These are phyloP conservation scores for Penaeus chinensis DNA, from an alignment of 1,140 invertebrate genomes.

Conservation along the genomic window DNA sequence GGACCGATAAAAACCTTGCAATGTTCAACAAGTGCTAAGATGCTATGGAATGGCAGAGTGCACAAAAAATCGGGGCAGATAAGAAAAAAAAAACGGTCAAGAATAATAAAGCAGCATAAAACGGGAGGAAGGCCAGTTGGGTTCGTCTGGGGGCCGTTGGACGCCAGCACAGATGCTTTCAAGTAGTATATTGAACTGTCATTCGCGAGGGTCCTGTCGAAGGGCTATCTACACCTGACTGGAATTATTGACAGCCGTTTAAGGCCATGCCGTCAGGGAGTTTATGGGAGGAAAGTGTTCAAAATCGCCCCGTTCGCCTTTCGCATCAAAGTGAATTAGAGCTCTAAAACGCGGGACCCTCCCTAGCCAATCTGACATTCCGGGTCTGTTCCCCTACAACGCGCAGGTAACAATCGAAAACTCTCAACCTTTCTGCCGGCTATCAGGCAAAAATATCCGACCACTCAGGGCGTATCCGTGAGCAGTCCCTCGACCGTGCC, in stretches of 20 bases:
- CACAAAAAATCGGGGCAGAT: conserved; percentile 9
- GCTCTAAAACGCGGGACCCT: background rate
- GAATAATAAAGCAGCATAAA: conserved; percentile 49
- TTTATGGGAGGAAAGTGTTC: no score
- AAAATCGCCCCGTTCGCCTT: no score
- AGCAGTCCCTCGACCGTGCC: conserved; percentile 23
- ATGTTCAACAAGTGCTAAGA: conserved; percentile 43
- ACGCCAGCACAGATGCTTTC: no score
- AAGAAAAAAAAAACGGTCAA: conserved; percentile 23
- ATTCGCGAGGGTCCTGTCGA: no score
- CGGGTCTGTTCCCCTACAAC: conserved; percentile 31
- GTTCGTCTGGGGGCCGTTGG: no score
- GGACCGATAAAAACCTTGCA: conserved; percentile 45
- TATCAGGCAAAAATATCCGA: conserved; percentile 51
- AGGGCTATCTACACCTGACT: no score
- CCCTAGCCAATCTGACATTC: conserved; percentile 32
- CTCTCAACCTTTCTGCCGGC: conserved; percentile 55
- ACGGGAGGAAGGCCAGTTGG: background rate
- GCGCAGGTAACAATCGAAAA: conserved; percentile 55
- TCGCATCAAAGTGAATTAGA: no score
- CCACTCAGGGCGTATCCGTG: conserved; percentile 54
- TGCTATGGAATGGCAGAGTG: background rate
- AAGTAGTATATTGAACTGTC: no score
- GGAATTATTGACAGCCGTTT: no score
- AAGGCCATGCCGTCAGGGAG: no score